Evolutionary conservation across 1,140 invertebrate genomes (phyloP).

Genomic region (Lithobius niger): DNA sequence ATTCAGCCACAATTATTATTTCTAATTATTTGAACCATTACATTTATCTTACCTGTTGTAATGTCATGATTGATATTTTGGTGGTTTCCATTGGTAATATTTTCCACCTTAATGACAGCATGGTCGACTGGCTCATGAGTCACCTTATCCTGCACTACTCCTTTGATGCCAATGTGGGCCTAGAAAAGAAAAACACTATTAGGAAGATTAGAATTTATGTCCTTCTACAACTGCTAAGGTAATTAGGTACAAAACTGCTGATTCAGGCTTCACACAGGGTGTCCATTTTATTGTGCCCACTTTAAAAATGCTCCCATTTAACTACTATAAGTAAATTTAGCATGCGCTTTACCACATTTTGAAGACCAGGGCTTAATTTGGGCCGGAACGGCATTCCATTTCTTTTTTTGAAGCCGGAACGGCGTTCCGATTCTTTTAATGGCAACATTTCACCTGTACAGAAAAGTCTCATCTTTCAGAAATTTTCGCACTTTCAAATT

Average conservation of each 20-base stretch:
- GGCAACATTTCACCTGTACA: too few species aligned
- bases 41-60: slow-evolving; percentile 48
- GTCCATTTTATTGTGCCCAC: too few species aligned
- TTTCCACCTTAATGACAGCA: slow-evolving; percentile 57
- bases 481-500: too few species aligned
- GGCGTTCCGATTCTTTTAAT: too few species aligned
- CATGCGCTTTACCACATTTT: too few species aligned
- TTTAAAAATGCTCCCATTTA: too few species aligned
- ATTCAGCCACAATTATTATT: not conserved
- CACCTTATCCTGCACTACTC: slow-evolving; percentile 43
- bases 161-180: slow-evolving; percentile 60
- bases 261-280: not conserved
- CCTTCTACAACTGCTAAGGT: not conserved
- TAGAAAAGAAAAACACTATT: slow-evolving; percentile 29
- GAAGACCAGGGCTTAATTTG: too few species aligned
- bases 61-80: slow-evolving; percentile 58
- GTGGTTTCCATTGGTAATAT: slow-evolving; percentile 43
- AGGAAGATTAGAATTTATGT: too few species aligned
- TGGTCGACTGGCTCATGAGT: slow-evolving; percentile 47
- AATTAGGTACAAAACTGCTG: not conserved
- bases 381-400: too few species aligned
- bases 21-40: not conserved
- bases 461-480: too few species aligned
- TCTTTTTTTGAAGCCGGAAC: too few species aligned
- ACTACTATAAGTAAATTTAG: too few species aligned